phyloP scores from a whole-genome alignment of 2,113 vertebrate genomes.

The Cyphotilapia sp. region DNA sequence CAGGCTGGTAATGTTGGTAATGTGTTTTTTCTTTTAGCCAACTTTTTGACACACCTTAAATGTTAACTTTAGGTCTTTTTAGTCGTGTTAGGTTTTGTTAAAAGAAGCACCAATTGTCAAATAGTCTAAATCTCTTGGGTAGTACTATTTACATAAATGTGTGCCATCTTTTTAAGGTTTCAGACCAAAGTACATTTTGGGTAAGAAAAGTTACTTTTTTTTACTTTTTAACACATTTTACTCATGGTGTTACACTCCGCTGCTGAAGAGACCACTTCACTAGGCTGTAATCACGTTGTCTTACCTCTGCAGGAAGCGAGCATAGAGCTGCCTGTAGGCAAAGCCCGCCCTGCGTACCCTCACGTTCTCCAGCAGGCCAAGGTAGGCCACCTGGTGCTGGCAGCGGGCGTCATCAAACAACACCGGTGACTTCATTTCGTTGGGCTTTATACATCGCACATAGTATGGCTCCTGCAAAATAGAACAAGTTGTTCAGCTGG shows the following conservation, averaged over 20 bases:
- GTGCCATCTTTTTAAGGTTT: fast-evolving
- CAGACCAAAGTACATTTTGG: not conserved
- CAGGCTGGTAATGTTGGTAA: not conserved
- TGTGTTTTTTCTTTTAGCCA: not conserved
- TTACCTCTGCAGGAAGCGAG: conserved; percentile 86
- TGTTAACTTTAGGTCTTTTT: not conserved
- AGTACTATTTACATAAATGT: not conserved
- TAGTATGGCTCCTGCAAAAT: conserved; percentile 87
- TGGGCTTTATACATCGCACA: conserved; percentile 90
- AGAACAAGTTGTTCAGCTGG: not conserved
- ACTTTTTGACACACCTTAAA: not conserved
- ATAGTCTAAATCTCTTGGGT: not conserved
- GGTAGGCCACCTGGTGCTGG: conserved; percentile 85
- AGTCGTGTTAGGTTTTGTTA: not conserved
- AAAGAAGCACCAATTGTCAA: fast-evolving
- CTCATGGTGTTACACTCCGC: not conserved
- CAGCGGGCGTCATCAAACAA: conserved; percentile 79
- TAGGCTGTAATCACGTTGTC: not conserved
- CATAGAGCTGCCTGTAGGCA: conserved; percentile 85
- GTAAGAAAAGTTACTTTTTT: not conserved
- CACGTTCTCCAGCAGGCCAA: conserved; percentile 92
- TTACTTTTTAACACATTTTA: not conserved
- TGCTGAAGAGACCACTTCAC: not conserved
- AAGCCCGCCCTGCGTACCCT: conserved; percentile 87
- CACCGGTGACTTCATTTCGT: conserved; percentile 79